phyloP scores from a whole-genome alignment of 2,797 vertebrate genomes.

The Hafferia zeledoni region DNA sequence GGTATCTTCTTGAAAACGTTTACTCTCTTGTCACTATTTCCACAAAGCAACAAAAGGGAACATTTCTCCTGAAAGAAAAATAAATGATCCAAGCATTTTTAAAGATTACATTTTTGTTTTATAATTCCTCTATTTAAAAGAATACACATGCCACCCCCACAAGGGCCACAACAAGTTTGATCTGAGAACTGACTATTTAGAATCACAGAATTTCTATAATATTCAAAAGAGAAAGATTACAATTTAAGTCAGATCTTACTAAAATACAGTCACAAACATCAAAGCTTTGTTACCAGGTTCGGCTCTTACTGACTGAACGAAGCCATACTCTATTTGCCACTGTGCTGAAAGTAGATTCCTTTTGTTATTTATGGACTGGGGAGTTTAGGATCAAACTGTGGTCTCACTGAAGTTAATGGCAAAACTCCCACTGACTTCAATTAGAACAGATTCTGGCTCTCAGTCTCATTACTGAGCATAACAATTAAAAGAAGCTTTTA shows the following conservation, averaged over 20 bases:
- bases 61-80: not conserved
- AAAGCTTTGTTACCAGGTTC: not conserved
- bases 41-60: not conserved
- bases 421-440: slow-evolving; percentile 54
- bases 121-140: not conserved
- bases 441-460: slow-evolving; percentile 44
- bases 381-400: not conserved
- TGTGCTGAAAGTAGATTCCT: not conserved
- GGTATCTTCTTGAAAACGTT: not conserved
- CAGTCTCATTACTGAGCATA: slow-evolving; percentile 18
- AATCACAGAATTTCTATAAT: not conserved
- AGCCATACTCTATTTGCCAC: not conserved
- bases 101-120: not conserved
- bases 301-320: not conserved
- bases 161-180: not conserved
- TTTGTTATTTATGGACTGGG: not conserved
- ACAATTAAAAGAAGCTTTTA: slow-evolving; percentile 59
- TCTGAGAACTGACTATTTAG: not conserved
- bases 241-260: not conserved
- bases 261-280: not conserved
- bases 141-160: not conserved
- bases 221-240: not conserved
- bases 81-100: not conserved
- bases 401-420: slow-evolving; percentile 22
- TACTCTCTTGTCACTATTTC: slow-evolving; percentile 3